Percentiles rank a stretch among this genome's conserved stretches.
These are phyloP conservation scores for Temnothorax rugatulus DNA, from an alignment of 2,888 invertebrate species.

Conservation along the genomic window DNA sequence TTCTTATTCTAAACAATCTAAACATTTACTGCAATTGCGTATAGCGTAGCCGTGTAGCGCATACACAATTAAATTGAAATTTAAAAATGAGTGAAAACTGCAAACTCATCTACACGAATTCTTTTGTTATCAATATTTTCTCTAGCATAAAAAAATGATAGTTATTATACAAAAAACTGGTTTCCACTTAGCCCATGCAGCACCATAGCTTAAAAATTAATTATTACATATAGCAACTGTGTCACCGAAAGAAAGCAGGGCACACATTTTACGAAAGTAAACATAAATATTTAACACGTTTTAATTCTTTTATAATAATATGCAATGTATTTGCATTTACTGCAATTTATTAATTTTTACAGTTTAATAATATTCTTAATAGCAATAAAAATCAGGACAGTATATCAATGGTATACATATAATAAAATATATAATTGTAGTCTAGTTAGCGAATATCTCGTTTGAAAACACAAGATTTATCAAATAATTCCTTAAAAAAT, in stretches of 20 bases:
- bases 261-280: conserved; percentile 19
- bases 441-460: not conserved
- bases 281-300: not conserved
- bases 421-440: not conserved
- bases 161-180: not conserved
- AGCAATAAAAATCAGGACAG: not conserved
- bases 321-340: not conserved
- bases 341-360: not conserved
- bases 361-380: not conserved
- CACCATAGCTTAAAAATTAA: conserved; percentile 12
- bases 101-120: not conserved
- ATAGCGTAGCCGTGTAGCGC: too few species aligned
- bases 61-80: conserved; percentile 5
- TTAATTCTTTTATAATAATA: conserved; percentile 3
- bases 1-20: not conserved
- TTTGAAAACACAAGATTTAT: not conserved
- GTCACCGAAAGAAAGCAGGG: conserved; percentile 6
- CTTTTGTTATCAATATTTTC: not conserved
- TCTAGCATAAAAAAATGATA: not conserved
- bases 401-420: not conserved
- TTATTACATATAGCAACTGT: conserved; percentile 9
- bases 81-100: not conserved
- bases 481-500: not conserved
- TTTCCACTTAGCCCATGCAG: not conserved
- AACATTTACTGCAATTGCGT: not conserved